phyloP scores from a whole-genome alignment of 1,140 invertebrate species.

The Formica exsecta region DNA sequence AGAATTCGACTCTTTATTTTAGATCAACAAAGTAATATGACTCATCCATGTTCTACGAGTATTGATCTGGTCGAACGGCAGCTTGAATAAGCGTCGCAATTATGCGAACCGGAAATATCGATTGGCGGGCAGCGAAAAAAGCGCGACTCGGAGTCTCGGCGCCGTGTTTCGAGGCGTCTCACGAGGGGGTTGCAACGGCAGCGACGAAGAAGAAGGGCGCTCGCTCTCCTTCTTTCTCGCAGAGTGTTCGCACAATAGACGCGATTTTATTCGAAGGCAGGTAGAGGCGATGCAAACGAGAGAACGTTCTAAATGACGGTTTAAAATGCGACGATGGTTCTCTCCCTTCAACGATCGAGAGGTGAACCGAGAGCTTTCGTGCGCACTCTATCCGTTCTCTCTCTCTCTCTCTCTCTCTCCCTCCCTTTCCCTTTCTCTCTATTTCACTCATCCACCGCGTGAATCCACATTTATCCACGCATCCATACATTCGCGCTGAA shows the following conservation, averaged over 20 bases:
- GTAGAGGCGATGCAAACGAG: constrained; percentile 69
- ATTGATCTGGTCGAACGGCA: constrained; percentile 52
- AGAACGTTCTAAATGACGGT: constrained; percentile 72
- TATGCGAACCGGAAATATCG: constrained; percentile 64
- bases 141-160: constrained; percentile 58
- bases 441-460: constrained; percentile 47
- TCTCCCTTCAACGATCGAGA: constrained; percentile 45
- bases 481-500: constrained; percentile 63
- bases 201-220: constrained; percentile 46
- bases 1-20: not conserved
- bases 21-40: constrained; percentile 10
- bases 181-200: constrained; percentile 57
- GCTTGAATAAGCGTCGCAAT: constrained; percentile 60
- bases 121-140: constrained; percentile 57
- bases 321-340: constrained; percentile 57
- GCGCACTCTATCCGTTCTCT: not conserved
- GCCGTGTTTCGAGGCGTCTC: constrained; percentile 58
- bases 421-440: not conserved
- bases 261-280: constrained; percentile 69
- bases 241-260: constrained; percentile 60
- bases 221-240: constrained; percentile 19
- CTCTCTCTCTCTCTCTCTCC: not conserved
- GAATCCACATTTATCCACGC: constrained; percentile 69
- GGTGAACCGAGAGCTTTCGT: not conserved
- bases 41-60: constrained; percentile 36